A percentile compares a stretch with the other conserved stretches of the same genome.
Conservation (phyloP, 2,113 vertebrate genomes). For the Burhinus bistriatus region DNA sequence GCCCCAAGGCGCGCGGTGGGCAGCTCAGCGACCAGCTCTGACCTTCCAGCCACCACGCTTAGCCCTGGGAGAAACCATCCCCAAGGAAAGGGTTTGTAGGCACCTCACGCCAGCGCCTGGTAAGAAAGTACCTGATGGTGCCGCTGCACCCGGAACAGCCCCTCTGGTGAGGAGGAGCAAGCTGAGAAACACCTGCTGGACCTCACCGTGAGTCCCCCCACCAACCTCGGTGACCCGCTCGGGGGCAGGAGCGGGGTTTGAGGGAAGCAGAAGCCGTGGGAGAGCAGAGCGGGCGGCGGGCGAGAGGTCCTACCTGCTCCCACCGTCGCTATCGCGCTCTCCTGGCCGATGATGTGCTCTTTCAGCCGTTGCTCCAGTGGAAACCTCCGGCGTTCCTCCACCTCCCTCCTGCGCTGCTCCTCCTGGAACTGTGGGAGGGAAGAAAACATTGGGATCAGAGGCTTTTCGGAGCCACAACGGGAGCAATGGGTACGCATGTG, state of each 20-base stretch:
- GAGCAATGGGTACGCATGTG: background rate
- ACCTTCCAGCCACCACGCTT: background rate
- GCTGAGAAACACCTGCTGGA: background rate
- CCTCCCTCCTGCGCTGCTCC: constrained; percentile 77
- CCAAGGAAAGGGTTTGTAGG: background rate
- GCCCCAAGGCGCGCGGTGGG: background rate
- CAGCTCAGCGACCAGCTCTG: background rate
- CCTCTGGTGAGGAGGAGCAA: background rate
- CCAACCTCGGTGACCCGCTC: background rate
- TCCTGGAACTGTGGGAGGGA: constrained; percentile 78
- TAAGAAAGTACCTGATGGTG: background rate
- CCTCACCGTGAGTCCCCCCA: background rate
- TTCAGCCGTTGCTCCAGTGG: constrained; percentile 88
- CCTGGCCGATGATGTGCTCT: constrained; percentile 92
- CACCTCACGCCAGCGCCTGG: too few species aligned
- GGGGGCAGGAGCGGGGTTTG: background rate
- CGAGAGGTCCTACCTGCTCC: constrained; percentile 78
- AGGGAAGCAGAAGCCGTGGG: background rate
- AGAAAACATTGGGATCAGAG: background rate
- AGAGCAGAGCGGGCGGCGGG: background rate
- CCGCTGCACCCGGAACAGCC: background rate
- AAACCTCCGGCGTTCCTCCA: constrained; percentile 85
- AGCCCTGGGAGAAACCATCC: background rate
- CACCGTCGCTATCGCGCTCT: constrained; percentile 87
- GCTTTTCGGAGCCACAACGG: background rate